phyloP scores from a whole-genome alignment of 2,797 vertebrate genomes.

The Gobionotothen gibberifrons region DNA sequence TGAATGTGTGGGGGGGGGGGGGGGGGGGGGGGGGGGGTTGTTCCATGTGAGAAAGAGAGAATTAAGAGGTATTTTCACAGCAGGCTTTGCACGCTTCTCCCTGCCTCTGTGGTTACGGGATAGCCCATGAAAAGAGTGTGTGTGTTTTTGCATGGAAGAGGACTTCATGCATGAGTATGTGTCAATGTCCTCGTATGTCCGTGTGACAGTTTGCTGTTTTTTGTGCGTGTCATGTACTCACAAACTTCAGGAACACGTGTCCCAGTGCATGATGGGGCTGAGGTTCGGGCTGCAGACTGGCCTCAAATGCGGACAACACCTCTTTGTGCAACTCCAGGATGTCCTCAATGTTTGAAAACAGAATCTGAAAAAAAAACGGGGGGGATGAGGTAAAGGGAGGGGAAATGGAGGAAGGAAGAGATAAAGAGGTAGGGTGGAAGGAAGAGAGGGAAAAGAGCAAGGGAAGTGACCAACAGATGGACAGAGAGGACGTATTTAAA shows the following conservation, averaged over 20 bases:
- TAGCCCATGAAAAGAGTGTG: conserved; percentile 59
- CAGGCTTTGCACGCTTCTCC: conserved; percentile 59
- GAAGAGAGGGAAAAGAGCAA: conserved; percentile 25
- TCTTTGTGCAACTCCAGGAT: conserved; percentile 95
- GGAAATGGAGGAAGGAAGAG: conserved; percentile 49
- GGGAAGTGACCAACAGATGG: conserved; percentile 53
- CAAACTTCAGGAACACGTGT: conserved; percentile 95
- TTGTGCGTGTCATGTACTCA: conserved; percentile 84
- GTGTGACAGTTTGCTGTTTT: conserved; percentile 42
- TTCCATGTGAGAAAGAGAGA: conserved; percentile 51
- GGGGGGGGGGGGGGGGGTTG: conserved; percentile 30
- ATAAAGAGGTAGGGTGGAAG: conserved; percentile 30
- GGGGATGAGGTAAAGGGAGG: conserved; percentile 45
- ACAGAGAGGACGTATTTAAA: background rate
- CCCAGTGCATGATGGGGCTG: conserved; percentile 94
- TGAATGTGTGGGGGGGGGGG: conserved; percentile 19
- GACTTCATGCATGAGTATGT: conserved; percentile 30
- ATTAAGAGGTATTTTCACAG: conserved; percentile 66
- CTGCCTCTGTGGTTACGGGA: conserved; percentile 63
- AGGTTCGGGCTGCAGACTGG: conserved; percentile 92
- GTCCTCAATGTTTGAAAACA: conserved; percentile 98
- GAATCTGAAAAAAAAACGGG: conserved; percentile 84
- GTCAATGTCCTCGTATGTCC: conserved; percentile 38
- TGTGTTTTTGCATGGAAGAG: conserved; percentile 35
- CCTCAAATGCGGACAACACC: conserved; percentile 91